phyloP scores from a whole-genome alignment of 2,888 invertebrate species.

The Diarsia brunnea region DNA sequence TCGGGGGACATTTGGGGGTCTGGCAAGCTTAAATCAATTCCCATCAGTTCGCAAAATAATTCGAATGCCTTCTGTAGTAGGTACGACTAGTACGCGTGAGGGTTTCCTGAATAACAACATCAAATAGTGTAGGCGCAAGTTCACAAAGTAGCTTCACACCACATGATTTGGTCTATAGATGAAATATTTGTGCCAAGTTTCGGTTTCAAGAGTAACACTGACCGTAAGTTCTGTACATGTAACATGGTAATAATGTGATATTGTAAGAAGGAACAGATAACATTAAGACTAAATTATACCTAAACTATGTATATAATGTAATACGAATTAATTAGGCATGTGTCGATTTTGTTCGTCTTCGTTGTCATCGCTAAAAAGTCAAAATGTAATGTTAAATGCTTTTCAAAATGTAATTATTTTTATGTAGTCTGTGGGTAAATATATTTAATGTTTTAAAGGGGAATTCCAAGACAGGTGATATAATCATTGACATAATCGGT shows the following conservation, averaged over 20 bases:
- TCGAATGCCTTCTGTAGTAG: not conserved
- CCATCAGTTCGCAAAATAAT: not conserved
- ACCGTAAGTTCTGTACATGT: not conserved
- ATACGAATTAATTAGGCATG: constrained; percentile 38
- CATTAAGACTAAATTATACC: constrained; percentile 9
- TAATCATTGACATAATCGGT: constrained; percentile 11
- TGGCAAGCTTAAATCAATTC: not conserved
- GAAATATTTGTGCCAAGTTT: not conserved
- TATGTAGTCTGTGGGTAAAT: not conserved
- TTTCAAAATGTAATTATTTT: not conserved
- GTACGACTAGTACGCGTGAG: not conserved
- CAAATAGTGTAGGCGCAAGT: not conserved
- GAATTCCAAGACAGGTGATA: not conserved
- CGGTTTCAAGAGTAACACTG: not conserved
- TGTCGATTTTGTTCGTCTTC: constrained; percentile 34
- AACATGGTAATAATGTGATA: constrained; percentile 36
- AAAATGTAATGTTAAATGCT: not conserved
- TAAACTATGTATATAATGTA: constrained; percentile 15
- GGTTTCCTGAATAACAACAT: not conserved
- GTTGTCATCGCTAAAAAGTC: not conserved
- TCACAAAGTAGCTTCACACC: not conserved
- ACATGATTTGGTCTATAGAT: not conserved
- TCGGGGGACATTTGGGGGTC: too few species aligned
- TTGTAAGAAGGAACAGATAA: constrained; percentile 47
- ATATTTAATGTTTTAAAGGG: not conserved